A percentile compares a stretch with the other conserved stretches of the same genome.
phyloP scores from a whole-genome alignment of 2,888 invertebrate genomes.

The Euzophera pinguis region DNA sequence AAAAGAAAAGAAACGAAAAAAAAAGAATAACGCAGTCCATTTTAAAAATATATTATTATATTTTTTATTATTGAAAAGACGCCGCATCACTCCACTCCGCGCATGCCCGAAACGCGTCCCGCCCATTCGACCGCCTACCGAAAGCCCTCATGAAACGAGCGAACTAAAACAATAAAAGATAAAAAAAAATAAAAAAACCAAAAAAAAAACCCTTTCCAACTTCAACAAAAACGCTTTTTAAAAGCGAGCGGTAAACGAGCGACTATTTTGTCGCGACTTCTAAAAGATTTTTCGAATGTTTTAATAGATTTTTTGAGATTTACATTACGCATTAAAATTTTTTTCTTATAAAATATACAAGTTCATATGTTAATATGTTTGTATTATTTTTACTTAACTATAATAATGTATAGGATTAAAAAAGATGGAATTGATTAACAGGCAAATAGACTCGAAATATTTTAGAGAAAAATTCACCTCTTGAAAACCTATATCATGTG shows the following conservation, averaged over 20 bases:
- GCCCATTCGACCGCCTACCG: conserved; percentile 72
- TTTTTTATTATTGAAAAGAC: conserved; percentile 14
- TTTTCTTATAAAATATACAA: no score
- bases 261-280: conserved; percentile 18
- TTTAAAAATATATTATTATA: neutral
- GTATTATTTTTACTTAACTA: no score
- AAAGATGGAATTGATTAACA: no score
- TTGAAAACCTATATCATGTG: no score
- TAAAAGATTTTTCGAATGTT: neutral
- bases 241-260: conserved; percentile 35
- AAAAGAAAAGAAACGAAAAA: no score
- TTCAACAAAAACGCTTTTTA: conserved; percentile 50
- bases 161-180: conserved; percentile 58
- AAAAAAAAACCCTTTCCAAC: conserved; percentile 43
- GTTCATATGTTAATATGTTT: no score
- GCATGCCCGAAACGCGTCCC: conserved; percentile 38
- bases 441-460: no score
- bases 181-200: neutral
- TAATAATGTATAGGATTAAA: no score
- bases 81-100: conserved; percentile 8
- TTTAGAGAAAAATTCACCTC: no score
- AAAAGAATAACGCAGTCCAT: neutral
- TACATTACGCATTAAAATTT: no score
- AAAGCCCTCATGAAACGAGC: conserved; percentile 59
- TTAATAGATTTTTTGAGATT: no score